Evolutionary conservation across 2,113 vertebrate species (phyloP).

Genomic region (Cynoglossus semilaevis): DNA sequence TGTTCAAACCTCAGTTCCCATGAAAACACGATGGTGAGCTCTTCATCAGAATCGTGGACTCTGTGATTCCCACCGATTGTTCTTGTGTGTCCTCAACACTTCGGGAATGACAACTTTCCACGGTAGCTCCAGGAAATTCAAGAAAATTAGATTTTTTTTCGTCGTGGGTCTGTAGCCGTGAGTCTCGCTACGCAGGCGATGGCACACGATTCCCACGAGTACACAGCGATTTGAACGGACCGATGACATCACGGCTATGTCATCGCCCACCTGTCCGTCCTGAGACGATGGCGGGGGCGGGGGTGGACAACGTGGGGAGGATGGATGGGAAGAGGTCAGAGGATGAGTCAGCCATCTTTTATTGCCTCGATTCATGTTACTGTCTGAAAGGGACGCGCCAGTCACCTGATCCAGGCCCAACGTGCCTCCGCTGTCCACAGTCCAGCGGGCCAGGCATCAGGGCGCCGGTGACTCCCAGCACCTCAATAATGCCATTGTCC

Average conservation of each 20-base stretch:
- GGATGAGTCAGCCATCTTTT: conserved; percentile 62
- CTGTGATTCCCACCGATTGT: no score
- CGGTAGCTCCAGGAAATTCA: no score
- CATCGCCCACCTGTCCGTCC: conserved; percentile 33
- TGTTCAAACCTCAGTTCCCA: not conserved
- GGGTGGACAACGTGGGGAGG: conserved; percentile 35
- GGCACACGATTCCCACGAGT: no score
- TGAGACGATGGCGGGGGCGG: conserved; percentile 34
- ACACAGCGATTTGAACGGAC: no score
- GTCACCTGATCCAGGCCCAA: conserved; percentile 73
- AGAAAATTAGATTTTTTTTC: no score
- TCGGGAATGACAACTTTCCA: no score
- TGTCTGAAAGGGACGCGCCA: conserved; percentile 68
- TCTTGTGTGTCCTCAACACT: no score
- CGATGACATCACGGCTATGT: conserved; percentile 33
- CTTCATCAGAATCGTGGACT: no score
- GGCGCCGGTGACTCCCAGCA: conserved; percentile 71
- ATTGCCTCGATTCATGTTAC: conserved; percentile 77
- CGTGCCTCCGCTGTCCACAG: conserved; percentile 64
- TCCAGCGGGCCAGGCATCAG: conserved; percentile 64
- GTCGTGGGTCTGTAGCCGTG: no score
- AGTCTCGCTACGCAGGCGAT: no score
- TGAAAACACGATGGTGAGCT: no score
- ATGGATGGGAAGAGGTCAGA: conserved; percentile 44
- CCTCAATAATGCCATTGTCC: conserved; percentile 77